Conservation (phyloP, 2,113 vertebrate genomes). For the Myxocyprinus asiaticus region DNA sequence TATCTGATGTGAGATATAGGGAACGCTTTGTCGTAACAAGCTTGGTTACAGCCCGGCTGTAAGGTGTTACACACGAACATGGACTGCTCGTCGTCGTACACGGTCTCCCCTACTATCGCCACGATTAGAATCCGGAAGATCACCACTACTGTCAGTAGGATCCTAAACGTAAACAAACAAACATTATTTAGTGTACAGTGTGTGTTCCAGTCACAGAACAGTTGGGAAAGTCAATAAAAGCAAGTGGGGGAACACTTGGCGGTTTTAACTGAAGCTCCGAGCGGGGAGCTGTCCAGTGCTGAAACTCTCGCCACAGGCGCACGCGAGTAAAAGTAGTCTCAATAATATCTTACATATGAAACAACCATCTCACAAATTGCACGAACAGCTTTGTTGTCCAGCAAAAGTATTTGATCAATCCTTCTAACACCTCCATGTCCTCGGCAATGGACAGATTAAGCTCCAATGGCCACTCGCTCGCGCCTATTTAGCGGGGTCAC, state of each 20-base stretch:
- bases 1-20: slow-evolving; percentile 93
- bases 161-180: slow-evolving; percentile 70
- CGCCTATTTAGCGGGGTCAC: neutral
- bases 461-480: neutral
- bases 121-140: slow-evolving; percentile 94
- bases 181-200: neutral
- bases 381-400: neutral
- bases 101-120: slow-evolving; percentile 93
- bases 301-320: slow-evolving; percentile 23
- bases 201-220: neutral
- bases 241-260: neutral
- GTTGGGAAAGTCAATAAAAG: neutral
- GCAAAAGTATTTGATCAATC: neutral
- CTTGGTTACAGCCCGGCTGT: slow-evolving; percentile 93
- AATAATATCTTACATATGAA: neutral
- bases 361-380: neutral
- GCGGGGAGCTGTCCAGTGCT: slow-evolving; percentile 55
- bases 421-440: neutral
- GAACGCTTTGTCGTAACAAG: slow-evolving; percentile 91
- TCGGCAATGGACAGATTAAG: neutral
- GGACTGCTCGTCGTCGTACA: slow-evolving; percentile 92
- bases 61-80: slow-evolving; percentile 95
- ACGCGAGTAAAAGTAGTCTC: too few relatives aligned
- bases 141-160: slow-evolving; percentile 93
- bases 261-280: neutral